Base-by-base conservation (phyloP, 2,113 vertebrate species). In the Lepisosteus oculatus region DNA sequence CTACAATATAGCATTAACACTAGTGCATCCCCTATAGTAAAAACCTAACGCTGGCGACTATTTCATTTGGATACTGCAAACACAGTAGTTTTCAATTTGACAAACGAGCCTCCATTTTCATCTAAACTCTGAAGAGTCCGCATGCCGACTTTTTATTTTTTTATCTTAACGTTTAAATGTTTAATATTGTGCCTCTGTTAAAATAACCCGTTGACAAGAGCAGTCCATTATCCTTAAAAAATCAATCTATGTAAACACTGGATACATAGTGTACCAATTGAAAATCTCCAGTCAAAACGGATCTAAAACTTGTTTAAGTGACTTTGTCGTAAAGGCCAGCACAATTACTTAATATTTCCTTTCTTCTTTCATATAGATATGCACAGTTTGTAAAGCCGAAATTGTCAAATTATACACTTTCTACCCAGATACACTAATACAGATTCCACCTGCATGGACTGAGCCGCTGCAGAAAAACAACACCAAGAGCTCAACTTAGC, bases 361-460 rank as follows among this genome's bases (percentile, higher is more conserved):
- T 61, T 68, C 55, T 17, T 11, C 55, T 29, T 29, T 29, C 1
- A 29, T 29, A 29, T 29, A 29, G 29, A 29, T 29, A 29, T 54
- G 4, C 54, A 7, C 2, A 14, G 3, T 55, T 29, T 9, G 9
- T 29, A 15, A n/a, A 74, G 3, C 29, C 66, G 14, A 43, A 55
- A 69, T 69, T 29, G 29, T 29, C 13, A 62, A 74, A 73, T 15
- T n/a, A 61, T 62, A 69, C 61, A 8, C 42, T 41, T 45, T 75
- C 8, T 65, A 69, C 4, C 61, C 29, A 67, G 56, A 44, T 61
- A 17, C 13, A 54, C 56, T 55, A 15, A 57, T 56, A 81, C 82
- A 84, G 77, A 86, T 86, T 88, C 86, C 88, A 90, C 88, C 90
- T 89, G 90, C 89, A 87, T 80, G 84, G 87, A 85, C 84, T 73